Evolutionary conservation across 2,888 invertebrate species (phyloP).

Genomic region (Drosophila imparisetae): DNA sequence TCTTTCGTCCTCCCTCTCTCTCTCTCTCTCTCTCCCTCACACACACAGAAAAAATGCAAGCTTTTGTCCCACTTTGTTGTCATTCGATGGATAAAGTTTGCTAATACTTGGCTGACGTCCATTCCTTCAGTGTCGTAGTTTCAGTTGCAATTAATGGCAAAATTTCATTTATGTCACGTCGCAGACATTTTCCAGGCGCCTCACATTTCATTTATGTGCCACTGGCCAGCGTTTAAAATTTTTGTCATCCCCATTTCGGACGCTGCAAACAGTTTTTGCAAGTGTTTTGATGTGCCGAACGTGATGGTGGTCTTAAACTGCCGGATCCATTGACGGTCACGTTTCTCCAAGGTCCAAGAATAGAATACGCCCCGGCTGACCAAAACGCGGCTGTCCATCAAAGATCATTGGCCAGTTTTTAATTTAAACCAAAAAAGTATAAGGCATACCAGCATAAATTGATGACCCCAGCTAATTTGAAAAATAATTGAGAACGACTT

Average conservation of each 20-base stretch:
- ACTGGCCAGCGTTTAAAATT: constrained; percentile 40
- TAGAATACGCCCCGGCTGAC: not conserved
- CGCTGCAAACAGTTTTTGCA: constrained; percentile 55
- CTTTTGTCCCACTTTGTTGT: constrained; percentile 22
- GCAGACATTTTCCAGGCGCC: constrained; percentile 39
- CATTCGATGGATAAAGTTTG: constrained; percentile 44
- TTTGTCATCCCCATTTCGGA: constrained; percentile 52
- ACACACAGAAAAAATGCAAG: constrained; percentile 20
- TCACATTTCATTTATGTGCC: constrained; percentile 14
- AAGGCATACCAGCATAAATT: not conserved
- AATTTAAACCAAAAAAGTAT: not conserved
- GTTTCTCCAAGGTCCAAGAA: constrained; percentile 31
- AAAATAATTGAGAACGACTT: not conserved
- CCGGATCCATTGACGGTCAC: constrained; percentile 55
- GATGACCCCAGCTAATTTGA: not conserved
- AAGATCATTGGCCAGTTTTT: constrained; percentile 18
- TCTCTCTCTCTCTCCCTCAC: not conserved
- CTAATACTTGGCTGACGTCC: constrained; percentile 29
- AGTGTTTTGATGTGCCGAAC: constrained; percentile 63
- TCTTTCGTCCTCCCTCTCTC: not conserved
- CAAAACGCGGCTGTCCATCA: constrained; percentile 44
- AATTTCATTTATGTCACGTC: constrained; percentile 73
- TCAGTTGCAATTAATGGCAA: constrained; percentile 61
- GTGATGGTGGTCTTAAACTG: constrained; percentile 70
- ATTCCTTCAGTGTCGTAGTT: constrained; percentile 2